phyloP scores from a whole-genome alignment of 1,140 invertebrate genomes.

The Helicoverpa armigera region DNA sequence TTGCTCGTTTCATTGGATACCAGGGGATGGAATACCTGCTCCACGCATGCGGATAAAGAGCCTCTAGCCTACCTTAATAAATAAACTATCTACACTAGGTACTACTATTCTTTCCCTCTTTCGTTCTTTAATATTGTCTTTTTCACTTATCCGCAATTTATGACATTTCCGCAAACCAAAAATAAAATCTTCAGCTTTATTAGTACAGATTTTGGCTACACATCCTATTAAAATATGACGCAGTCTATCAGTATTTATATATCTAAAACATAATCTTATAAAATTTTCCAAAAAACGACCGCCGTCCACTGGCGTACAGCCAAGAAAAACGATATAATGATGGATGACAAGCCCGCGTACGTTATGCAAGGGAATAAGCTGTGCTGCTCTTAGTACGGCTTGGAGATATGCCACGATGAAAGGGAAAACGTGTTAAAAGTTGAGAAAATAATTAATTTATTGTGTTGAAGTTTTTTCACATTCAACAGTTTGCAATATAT shows the following conservation, averaged over 20 bases:
- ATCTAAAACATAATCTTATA: background rate
- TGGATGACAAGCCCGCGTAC: constrained; percentile 2
- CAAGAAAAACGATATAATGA: constrained; percentile 3
- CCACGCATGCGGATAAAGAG: no score
- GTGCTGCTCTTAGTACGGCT: background rate
- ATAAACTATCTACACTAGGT: no score
- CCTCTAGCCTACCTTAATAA: no score
- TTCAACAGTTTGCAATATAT: background rate
- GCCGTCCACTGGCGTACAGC: constrained; percentile 3
- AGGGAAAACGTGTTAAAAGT: constrained; percentile 18
- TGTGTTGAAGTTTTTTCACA: background rate
- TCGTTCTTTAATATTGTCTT: no score
- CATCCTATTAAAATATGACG: background rate
- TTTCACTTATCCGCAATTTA: no score
- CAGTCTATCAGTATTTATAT: background rate
- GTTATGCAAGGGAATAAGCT: constrained; percentile 22
- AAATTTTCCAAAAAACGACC: background rate
- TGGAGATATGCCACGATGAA: constrained; percentile 25
- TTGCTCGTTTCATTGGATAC: no score
- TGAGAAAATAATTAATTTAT: background rate
- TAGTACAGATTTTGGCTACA: no score
- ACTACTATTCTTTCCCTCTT: no score
- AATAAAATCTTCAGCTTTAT: no score
- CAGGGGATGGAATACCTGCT: no score
- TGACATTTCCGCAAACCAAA: no score